Evolutionary conservation across 2,888 invertebrate species (phyloP).

Genomic region (Miltochrista miniata): DNA sequence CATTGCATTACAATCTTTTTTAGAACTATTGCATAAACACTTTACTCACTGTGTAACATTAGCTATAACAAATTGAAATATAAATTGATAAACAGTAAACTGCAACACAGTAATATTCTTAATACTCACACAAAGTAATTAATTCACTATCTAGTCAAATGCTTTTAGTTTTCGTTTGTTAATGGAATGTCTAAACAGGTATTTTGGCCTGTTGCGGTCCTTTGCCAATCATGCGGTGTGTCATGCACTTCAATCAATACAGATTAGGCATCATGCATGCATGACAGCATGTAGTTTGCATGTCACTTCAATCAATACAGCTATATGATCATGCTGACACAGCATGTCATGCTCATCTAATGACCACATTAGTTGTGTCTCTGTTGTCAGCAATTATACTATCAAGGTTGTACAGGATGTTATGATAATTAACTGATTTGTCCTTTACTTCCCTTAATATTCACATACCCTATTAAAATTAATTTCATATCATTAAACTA

Average conservation of each 20-base stretch:
- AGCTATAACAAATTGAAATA: background rate
- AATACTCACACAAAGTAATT: too few species aligned
- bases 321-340: too few species aligned
- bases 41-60: background rate
- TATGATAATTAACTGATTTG: conserved; percentile 37
- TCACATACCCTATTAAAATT: conserved; percentile 28
- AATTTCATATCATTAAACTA: conserved; percentile 19
- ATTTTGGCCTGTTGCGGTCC: background rate
- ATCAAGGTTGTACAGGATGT: conserved; percentile 39
- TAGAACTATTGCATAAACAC: background rate
- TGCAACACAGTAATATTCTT: too few species aligned
- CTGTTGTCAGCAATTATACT: conserved; percentile 29
- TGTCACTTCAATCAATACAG: too few species aligned
- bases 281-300: too few species aligned
- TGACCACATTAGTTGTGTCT: too few species aligned
- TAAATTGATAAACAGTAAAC: background rate
- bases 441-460: conserved; percentile 34
- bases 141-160: too few species aligned
- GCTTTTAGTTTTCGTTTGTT: background rate
- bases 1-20: background rate
- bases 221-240: too few species aligned
- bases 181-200: background rate
- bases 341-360: too few species aligned
- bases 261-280: too few species aligned
- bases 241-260: too few species aligned